Percentiles rank a stretch among this genome's conserved stretches.
Evolutionary conservation across 2,888 invertebrate genomes (phyloP).

Genomic region (Archaeoteleia sp.): DNA sequence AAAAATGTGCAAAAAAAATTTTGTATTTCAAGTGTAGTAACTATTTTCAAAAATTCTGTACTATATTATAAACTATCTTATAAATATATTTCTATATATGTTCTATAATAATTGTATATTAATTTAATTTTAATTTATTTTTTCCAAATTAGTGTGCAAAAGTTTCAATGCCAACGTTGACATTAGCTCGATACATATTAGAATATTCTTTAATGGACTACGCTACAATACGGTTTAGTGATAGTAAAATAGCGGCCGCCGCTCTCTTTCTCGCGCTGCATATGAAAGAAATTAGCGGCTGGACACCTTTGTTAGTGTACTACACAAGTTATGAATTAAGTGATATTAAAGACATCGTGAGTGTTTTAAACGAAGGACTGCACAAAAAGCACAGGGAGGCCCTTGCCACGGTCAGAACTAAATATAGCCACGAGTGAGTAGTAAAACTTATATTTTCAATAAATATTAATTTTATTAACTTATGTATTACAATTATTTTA

Average conservation of each 20-base stretch:
- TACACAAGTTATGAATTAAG: constrained; percentile 87
- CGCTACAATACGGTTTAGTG: constrained; percentile 83
- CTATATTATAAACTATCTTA: constrained; percentile 11
- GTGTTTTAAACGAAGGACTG: constrained; percentile 84
- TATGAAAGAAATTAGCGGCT: constrained; percentile 86
- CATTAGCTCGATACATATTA: constrained; percentile 94
- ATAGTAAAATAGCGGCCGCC: constrained; percentile 94
- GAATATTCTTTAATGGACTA: constrained; percentile 97
- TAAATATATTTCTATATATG: constrained; percentile 3
- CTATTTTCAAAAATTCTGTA: too few species aligned
- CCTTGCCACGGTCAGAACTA: constrained; percentile 90
- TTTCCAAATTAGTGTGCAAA: constrained; percentile 88
- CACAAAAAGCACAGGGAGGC: constrained; percentile 86
- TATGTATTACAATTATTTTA: background rate
- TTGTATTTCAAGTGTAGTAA: too few species aligned
- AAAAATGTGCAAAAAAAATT: too few species aligned
- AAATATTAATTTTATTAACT: background rate
- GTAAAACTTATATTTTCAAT: constrained; percentile 54
- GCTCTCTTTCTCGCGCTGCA: constrained; percentile 89
- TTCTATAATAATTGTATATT: constrained; percentile 11
- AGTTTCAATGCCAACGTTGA: constrained; percentile 92
- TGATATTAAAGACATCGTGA: constrained; percentile 84
- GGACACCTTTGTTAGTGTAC: constrained; percentile 85
- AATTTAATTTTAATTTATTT: constrained; percentile 17
- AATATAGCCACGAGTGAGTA: constrained; percentile 93